A percentile compares a stretch with the other conserved stretches of the same genome.
Evolutionary conservation across 1,140 invertebrate genomes (phyloP).

Genomic region (Tetramorium alpestre): DNA sequence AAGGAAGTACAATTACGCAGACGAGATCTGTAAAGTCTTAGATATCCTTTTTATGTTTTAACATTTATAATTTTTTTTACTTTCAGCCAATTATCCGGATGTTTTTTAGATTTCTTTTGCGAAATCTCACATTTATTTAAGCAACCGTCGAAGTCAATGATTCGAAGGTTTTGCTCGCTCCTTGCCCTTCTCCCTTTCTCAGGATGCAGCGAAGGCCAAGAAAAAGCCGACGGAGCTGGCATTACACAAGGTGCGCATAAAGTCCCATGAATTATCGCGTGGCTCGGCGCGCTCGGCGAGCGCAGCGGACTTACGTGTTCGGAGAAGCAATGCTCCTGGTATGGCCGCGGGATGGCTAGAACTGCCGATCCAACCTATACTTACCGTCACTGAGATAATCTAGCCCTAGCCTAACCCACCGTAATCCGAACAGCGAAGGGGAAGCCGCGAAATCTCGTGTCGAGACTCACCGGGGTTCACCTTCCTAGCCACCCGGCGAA

Average conservation of each 20-base stretch:
- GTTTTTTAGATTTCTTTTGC: slow-evolving; percentile 5
- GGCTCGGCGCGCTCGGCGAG: slow-evolving; percentile 61
- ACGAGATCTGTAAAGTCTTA: neutral
- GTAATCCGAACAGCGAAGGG: slow-evolving; percentile 69
- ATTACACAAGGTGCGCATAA: slow-evolving; percentile 77
- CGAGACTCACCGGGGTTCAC: slow-evolving; percentile 56
- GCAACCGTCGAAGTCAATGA: neutral
- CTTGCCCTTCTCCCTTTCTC: slow-evolving; percentile 4
- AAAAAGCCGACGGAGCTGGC: slow-evolving; percentile 64
- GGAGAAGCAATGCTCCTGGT: slow-evolving; percentile 74
- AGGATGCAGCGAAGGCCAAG: slow-evolving; percentile 45
- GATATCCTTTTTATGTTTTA: neutral
- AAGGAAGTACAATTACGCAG: slow-evolving; percentile 11
- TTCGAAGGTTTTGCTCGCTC: slow-evolving; percentile 32
- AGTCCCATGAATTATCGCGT: slow-evolving; percentile 79
- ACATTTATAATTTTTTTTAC: neutral
- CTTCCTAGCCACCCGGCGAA: slow-evolving; percentile 63
- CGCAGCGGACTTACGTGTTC: slow-evolving; percentile 74
- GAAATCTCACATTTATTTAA: slow-evolving; percentile 13
- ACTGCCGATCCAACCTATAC: slow-evolving; percentile 76
- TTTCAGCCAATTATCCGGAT: neutral
- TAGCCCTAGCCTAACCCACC: slow-evolving; percentile 73
- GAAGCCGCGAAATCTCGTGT: slow-evolving; percentile 67
- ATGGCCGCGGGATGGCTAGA: slow-evolving; percentile 72
- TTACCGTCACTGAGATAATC: slow-evolving; percentile 81